Evolutionary conservation across 2,888 invertebrate genomes (phyloP).

Genomic region (Parochlus steinenii): DNA sequence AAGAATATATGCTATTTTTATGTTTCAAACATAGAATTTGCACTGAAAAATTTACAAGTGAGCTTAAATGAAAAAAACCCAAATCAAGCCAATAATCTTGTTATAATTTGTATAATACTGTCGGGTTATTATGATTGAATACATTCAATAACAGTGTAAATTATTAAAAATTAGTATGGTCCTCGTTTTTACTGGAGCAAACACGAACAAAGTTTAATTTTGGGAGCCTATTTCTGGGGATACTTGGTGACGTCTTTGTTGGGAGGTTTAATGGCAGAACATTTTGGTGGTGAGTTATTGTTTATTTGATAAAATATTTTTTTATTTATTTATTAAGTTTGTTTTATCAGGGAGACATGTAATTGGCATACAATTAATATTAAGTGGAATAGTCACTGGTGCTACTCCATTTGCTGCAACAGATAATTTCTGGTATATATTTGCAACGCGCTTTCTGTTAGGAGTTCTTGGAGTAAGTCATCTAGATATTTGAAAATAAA

Average conservation of each 20-base stretch:
- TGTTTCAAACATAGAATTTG: too few species aligned
- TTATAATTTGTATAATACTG: too few species aligned
- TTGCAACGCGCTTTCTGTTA: constrained; percentile 38
- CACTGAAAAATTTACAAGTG: too few species aligned
- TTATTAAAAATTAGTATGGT: constrained; percentile 35
- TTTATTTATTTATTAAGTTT: too few species aligned
- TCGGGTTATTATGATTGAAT: too few species aligned
- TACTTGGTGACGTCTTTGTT: constrained; percentile 47
- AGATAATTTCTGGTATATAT: constrained; percentile 37
- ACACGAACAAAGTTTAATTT: constrained; percentile 42
- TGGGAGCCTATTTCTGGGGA: constrained; percentile 54
- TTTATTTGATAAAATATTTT: too few species aligned
- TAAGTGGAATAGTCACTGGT: constrained; percentile 39
- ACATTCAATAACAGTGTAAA: too few species aligned
- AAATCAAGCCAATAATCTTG: too few species aligned
- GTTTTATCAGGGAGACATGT: too few species aligned
- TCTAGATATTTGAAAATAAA: neutral
- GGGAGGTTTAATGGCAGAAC: constrained; percentile 48
- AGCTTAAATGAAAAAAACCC: too few species aligned
- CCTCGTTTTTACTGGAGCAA: constrained; percentile 38
- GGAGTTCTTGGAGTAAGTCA: constrained; percentile 44
- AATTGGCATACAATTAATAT: constrained; percentile 34
- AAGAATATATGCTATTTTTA: constrained; percentile 4
- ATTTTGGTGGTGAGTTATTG: constrained; percentile 44
- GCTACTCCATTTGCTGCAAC: constrained; percentile 42